Evolutionary conservation across 2,888 invertebrate species (phyloP), one percentile per base, ranked within the genome.

Genomic region (Eubasilissa splendida): DNA sequence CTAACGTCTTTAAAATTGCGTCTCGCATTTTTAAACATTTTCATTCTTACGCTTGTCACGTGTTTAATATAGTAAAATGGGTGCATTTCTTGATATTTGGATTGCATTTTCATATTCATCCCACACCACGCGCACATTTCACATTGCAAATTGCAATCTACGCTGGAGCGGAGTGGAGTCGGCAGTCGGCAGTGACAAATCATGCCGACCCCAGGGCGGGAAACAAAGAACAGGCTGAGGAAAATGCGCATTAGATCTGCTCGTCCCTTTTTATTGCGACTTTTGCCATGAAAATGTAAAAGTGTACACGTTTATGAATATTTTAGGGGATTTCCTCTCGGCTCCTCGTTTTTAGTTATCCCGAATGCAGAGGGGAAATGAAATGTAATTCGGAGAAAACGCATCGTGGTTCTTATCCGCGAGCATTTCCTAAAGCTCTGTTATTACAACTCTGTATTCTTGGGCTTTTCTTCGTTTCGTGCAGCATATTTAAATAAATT

Each of bases 121-220:
- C 33, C 79, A 42, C 73, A 31, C 73, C 59, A n/a, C 63, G 63
- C 56, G 54, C 22, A 65, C 63, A 74, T 79, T 66, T 79, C 74
- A 70, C 66, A 59, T 80, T 80, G 59, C 68, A 80, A 82, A 82
- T 80, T 82, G 80, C 82, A 80, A 82, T 82, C 76, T 77, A 74
- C 75, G 77, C 4, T 7, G 42, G 22, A 22, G 22, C 22, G 22
- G 22, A 22, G 22, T 22, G 22, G 22, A 22, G 22, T 22, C 1
- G 42, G 42, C 56, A 73, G 31, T 22, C 56, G 54, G 65, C 76
- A 33, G 80, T 80, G 82, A 82, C 82, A 82, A 77, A 82, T 82
- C 80, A 76, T 76, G 31, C 75, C 53, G 63, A 60, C 59, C 77
- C 77, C 68, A 33, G 70, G 42, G 68, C 42, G 68, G 52, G 52